A percentile compares a stretch with the other conserved stretches of the same genome.
These are phyloP conservation scores for Salticus scenicus DNA, from an alignment of 2,888 invertebrate genomes.

Conservation along the genomic window DNA sequence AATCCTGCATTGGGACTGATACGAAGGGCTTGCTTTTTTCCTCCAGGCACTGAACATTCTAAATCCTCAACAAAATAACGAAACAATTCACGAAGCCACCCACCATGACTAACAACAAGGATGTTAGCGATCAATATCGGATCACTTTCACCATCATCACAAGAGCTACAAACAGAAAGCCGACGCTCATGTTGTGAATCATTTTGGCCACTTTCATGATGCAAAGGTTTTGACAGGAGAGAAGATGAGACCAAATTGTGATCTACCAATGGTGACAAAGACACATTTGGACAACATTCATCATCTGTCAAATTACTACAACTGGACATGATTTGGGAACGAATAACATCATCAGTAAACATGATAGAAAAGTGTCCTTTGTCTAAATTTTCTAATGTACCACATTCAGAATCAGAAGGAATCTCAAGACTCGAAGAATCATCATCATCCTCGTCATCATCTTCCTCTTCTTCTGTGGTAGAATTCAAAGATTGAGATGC, in stretches of 20 bases:
- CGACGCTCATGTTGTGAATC: constrained; percentile 73
- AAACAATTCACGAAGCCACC: constrained; percentile 75
- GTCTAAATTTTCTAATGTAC: not conserved
- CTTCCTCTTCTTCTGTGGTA: not conserved
- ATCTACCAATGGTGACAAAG: constrained; percentile 74
- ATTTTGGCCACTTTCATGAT: constrained; percentile 28
- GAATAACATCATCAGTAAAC: constrained; percentile 62
- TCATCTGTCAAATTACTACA: constrained; percentile 54
- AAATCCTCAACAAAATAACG: constrained; percentile 74
- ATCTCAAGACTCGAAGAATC: not conserved
- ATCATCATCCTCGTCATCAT: not conserved
- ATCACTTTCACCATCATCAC: constrained; percentile 70
- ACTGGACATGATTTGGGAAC: constrained; percentile 59
- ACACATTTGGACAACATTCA: constrained; percentile 75
- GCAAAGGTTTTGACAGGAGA: constrained; percentile 41
- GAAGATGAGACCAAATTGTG: constrained; percentile 72
- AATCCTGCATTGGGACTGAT: constrained; percentile 76
- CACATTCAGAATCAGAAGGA: not conserved
- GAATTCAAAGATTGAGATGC: not conserved
- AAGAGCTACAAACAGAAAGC: constrained; percentile 70
- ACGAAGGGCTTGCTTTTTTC: constrained; percentile 74
- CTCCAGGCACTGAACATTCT: constrained; percentile 74
- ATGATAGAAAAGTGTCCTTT: constrained; percentile 51
- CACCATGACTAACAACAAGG: constrained; percentile 76
- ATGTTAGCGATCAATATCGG: constrained; percentile 74